A percentile compares a stretch with the other conserved stretches of the same genome.
phyloP scores from a whole-genome alignment of 1,140 invertebrate genomes.

The Heterodera carotae region DNA sequence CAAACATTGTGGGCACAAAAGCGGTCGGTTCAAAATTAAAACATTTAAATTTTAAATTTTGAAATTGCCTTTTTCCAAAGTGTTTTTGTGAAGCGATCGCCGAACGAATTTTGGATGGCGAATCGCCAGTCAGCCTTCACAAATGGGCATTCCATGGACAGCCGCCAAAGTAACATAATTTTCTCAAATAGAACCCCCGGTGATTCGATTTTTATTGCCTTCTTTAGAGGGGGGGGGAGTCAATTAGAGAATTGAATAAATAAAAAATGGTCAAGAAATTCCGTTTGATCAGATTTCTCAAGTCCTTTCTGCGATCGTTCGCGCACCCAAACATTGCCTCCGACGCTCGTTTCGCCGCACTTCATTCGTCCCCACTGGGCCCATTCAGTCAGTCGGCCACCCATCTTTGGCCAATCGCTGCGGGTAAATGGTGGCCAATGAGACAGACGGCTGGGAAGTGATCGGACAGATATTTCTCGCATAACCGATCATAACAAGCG shows the following conservation, averaged over 20 bases:
- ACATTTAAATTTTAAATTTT: neutral
- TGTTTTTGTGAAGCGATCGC: constrained; percentile 24
- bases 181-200: too few species aligned
- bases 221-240: too few species aligned
- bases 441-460: too few species aligned
- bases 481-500: too few species aligned
- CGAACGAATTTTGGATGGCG: constrained; percentile 19
- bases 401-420: neutral
- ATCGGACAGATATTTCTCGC: too few species aligned
- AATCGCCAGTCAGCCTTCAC: constrained; percentile 18
- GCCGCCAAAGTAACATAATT: constrained; percentile 25
- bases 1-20: constrained; percentile 1
- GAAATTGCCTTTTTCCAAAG: neutral
- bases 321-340: neutral
- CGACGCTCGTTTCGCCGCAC: neutral
- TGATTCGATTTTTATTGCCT: too few species aligned
- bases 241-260: too few species aligned
- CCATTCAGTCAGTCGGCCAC: constrained; percentile 31
- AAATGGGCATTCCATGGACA: constrained; percentile 29
- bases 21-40: neutral
- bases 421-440: too few species aligned
- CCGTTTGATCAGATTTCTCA: constrained; percentile 2
- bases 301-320: constrained; percentile 3
- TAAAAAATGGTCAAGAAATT: too few species aligned
- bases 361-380: constrained; percentile 7